Conservation (phyloP, 2,113 vertebrate genomes). For the Boleophthalmus pectinirostris region DNA sequence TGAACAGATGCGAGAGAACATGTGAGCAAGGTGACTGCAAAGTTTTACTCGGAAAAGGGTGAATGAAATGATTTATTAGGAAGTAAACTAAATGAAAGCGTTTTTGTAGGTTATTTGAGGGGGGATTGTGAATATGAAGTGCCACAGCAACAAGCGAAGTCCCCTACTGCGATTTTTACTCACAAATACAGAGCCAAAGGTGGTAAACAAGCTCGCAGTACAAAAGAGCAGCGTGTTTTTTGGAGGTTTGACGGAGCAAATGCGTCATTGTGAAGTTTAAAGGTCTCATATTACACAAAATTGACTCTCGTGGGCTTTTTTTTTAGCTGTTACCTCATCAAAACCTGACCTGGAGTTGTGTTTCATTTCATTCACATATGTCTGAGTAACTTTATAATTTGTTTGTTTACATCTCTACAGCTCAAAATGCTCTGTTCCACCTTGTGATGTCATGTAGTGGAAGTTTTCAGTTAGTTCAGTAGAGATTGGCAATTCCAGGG, state of each 20-base stretch:
- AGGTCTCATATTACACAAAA: too few relatives aligned
- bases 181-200: background rate
- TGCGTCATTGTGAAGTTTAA: too few relatives aligned
- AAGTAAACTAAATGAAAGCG: conserved; percentile 23
- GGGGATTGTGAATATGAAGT: background rate
- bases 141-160: background rate
- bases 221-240: background rate
- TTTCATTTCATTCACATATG: too few relatives aligned
- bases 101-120: background rate
- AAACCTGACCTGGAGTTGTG: too few relatives aligned
- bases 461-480: too few relatives aligned
- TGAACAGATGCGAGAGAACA: background rate
- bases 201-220: background rate
- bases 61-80: conserved; percentile 13
- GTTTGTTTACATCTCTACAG: too few relatives aligned
- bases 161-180: background rate
- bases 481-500: too few relatives aligned
- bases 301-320: too few relatives aligned
- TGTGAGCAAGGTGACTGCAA: conserved; percentile 4
- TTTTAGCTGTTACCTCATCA: too few relatives aligned
- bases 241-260: background rate
- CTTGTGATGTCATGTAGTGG: too few relatives aligned
- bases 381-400: too few relatives aligned
- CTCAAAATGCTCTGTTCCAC: too few relatives aligned
- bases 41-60: conserved; percentile 13